Evolutionary conservation across 37 sponge, comb jelly and placozoan species (phyloP), one percentile per base, ranked within the genome.

Genomic region (Cladorhizidae sp.): DNA sequence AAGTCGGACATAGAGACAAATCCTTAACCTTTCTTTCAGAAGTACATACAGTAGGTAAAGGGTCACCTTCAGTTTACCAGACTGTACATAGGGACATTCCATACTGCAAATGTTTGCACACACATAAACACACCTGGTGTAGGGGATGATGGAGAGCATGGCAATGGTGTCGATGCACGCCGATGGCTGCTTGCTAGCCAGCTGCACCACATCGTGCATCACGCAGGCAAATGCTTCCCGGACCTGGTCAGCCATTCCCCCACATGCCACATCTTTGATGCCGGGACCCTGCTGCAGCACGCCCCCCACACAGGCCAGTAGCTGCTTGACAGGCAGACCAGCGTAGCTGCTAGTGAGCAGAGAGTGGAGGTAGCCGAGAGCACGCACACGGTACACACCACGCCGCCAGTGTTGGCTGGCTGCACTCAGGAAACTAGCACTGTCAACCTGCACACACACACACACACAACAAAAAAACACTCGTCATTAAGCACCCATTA

Each of bases 121-220:
- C 61, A 59, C 28, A 59, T 45, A 9, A 45, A 45, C 71, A 36
- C 43, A 40, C 93, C 83, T 90, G 33, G 85, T 88, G 79, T 90
- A 96, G 52, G 94, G 92, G 17, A 93, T 76, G 22, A 90, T 84
- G 58, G 88, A 96, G 49, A 96, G 64, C 57, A 86, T 79, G 38
- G 93, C 83, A n/a, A 96, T 87, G 49, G 91, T 91, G 77, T 96
- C 87, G 43, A 93, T 92, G 57, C 89, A 96, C 32, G 82, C 76
- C 8, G 76, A 81, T 1, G 95, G 92, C 56, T 90, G 89, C 40
- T 80, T 68, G 75, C 85, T 84, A 36, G 97, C 88, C 59, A 93
- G 78, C 54, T 87, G 55, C 50, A 93, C 94, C 42, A 96, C 84
- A 20, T 78, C 80, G 39, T 77, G 87, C 65, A 95, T 87, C 63